Percentiles rank a stretch among this genome's conserved stretches.
Evolutionary conservation across 2,797 vertebrate genomes (phyloP).

Genomic region (Pseudotriccus pelzelni): DNA sequence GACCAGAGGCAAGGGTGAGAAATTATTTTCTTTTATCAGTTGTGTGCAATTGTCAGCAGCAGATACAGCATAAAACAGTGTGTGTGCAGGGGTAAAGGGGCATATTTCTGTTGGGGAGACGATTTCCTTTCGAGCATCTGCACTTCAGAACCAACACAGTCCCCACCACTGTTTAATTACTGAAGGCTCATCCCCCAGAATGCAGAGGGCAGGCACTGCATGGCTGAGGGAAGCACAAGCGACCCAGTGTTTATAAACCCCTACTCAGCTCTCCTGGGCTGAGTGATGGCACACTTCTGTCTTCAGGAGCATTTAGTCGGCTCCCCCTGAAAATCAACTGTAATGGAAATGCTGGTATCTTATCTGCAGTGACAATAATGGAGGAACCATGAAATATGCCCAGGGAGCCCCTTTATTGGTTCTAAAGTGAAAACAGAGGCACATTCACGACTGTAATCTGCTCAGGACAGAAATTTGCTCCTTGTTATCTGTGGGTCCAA

Average conservation of each 20-base stretch:
- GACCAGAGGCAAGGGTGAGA: not conserved
- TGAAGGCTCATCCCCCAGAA: not conserved
- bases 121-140: not conserved
- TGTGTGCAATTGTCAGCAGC: not conserved
- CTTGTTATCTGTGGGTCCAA: constrained; percentile 58
- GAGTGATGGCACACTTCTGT: not conserved
- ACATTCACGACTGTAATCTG: constrained; percentile 43
- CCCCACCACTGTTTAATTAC: too few species aligned
- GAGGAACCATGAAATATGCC: not conserved
- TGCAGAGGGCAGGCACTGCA: not conserved
- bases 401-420: not conserved
- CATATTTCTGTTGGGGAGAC: not conserved
- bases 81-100: not conserved
- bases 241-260: not conserved
- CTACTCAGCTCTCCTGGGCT: not conserved
- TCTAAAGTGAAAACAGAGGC: not conserved
- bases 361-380: constrained; percentile 9
- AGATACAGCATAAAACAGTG: not conserved
- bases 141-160: rapidly evolving
- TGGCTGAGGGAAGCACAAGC: not conserved
- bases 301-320: not conserved
- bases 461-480: constrained; percentile 40
- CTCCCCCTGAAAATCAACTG: not conserved
- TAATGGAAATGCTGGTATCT: not conserved
- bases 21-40: not conserved